Conservation (phyloP, 2,113 vertebrate genomes). For the Pogona vitticeps region DNA sequence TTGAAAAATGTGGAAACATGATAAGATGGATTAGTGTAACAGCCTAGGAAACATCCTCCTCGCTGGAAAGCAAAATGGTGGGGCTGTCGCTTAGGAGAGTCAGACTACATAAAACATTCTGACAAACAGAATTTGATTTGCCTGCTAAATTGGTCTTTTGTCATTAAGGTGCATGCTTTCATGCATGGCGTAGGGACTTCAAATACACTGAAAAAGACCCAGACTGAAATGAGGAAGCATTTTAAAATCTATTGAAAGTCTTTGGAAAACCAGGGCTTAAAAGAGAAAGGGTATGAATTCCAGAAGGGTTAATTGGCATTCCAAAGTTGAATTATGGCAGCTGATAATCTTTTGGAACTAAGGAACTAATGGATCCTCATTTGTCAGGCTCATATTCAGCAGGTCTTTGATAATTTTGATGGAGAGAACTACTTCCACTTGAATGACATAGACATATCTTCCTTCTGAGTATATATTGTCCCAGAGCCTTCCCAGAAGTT, state of each 20-base stretch:
- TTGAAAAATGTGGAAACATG: not conserved
- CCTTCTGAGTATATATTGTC: not conserved
- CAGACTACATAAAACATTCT: not conserved
- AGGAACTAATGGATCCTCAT: not conserved
- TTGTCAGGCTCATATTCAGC: not conserved
- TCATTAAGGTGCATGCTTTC: not conserved
- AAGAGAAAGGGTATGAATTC: not conserved
- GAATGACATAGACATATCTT: not conserved
- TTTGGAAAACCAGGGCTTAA: not conserved
- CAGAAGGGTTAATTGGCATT: not conserved
- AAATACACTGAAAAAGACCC: not conserved
- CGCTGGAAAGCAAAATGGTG: not conserved
- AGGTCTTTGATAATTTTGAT: not conserved
- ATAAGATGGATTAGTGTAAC: not conserved
- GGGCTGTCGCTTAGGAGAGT: not conserved
- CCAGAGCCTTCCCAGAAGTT: not conserved
- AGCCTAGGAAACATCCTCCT: not conserved
- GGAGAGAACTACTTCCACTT: not conserved
- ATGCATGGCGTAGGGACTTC: not conserved
- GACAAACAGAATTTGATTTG: not conserved
- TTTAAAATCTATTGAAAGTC: not conserved
- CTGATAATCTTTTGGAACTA: not conserved
- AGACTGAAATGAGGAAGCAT: not conserved
- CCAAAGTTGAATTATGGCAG: not conserved
- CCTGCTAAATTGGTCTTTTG: constrained; percentile 4